Evolutionary conservation across 2,113 vertebrate genomes (phyloP), one percentile per base, ranked within the genome.

Genomic region (Cephalopholis sonnerati): DNA sequence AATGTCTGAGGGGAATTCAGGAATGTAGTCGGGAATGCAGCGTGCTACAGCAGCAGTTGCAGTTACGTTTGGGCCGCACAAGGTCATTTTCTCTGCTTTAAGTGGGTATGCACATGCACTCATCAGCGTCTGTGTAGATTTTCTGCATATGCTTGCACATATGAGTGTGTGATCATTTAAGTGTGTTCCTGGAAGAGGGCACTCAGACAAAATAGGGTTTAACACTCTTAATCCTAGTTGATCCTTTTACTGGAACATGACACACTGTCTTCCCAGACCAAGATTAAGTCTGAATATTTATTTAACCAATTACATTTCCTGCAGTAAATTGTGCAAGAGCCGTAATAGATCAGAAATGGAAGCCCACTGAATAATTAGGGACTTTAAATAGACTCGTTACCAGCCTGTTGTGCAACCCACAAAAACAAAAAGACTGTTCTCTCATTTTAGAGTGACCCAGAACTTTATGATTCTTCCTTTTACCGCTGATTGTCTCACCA

Each of bases 21-120:
- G 90, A 92, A 87, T 93, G 82, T 54, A 62, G 63, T 15, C 17
- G 59, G 59, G 88, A 90, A 87, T 92, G 84, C 86, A 59, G 74
- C 57, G 1, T 70, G 73, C 82, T 79, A 2, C 85, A 75, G 74
- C 77, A 67, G 63, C 79, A 85, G 67, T 69, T 63, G 62, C 68
- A 24, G 41, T 83, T 74, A 20, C n/a, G 17, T 39, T 44, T 32
- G 54, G 54, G 69, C 57, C 4, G 1, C 51, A 71, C 76, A 75
- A 89, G 81, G 69, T 92, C 29, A 88, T 71, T 77, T 32, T 77
- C 16, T 81, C 59, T 69, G 54, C 76, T 41, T 29, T 46, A 50
- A 62, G 61, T 32, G 10, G 44, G 55, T 62, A 7, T 58, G 15
- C 75, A 69, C 27, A 39, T 68, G 27, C 77, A 16, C 22, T 63